Percentiles rank a stretch among this genome's conserved stretches.
Conservation (phyloP, 2,888 invertebrate genomes). For the Ariolimax columbianus region DNA sequence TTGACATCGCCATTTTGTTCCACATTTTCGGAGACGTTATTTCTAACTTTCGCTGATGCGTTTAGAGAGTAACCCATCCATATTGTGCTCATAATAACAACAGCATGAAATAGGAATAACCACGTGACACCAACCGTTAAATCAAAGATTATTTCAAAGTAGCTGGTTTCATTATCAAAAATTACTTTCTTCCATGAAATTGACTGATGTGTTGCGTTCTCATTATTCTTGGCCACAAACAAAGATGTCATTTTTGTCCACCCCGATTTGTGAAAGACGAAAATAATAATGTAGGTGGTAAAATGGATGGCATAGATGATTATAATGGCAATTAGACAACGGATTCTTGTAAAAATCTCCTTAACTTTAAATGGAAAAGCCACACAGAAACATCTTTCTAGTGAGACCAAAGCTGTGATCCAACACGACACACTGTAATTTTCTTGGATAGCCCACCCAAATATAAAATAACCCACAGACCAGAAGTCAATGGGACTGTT, state of each 20-base stretch:
- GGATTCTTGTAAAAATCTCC: conserved; percentile 5
- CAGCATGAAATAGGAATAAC: background rate
- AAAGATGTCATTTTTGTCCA: background rate
- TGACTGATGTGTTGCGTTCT: background rate
- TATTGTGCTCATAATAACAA: conserved; percentile 8
- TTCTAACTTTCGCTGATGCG: background rate
- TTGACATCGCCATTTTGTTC: background rate
- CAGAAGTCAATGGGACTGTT: background rate
- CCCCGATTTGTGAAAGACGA: background rate
- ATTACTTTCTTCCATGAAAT: background rate
- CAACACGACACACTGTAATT: conserved; percentile 26
- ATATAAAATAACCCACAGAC: background rate
- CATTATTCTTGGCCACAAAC: no score
- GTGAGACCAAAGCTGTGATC: conserved; percentile 28
- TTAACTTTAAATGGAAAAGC: conserved; percentile 35
- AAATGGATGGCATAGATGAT: conserved; percentile 10
- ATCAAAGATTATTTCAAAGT: conserved; percentile 17
- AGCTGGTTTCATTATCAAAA: background rate
- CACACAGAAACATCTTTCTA: conserved; percentile 44
- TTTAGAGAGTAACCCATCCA: conserved; percentile 24
- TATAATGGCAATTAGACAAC: background rate
- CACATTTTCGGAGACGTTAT: background rate
- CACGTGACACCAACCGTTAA: background rate
- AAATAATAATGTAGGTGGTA: background rate
- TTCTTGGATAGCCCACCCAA: background rate